Evolutionary conservation across 2,888 invertebrate species (phyloP), one percentile per base, ranked within the genome.

Genomic region (Nomada hirtipes): DNA sequence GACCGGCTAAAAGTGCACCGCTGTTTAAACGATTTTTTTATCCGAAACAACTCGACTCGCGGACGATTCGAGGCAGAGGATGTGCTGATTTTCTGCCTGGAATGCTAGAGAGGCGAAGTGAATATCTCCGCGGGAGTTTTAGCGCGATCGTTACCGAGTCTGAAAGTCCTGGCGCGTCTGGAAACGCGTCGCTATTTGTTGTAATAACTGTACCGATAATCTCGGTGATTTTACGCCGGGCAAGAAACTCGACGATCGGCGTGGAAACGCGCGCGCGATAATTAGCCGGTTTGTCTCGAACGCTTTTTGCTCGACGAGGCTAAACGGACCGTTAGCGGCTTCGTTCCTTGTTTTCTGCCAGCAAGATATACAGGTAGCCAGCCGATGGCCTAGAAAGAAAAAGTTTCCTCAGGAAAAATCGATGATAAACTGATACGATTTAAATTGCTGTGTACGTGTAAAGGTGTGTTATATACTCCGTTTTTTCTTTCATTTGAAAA

Each of bases 21-120:
- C 26, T 69, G 63, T 73, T 84, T 71, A 65, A 79, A 29, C 59
- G 75, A 76, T 85, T 85, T 83, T 81, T 86, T 79, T 86, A 81
- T 81, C 76, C 69, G 61, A 36, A 60, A 55, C 71, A 44, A 26
- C 73, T 82, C 67, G 76, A 61, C 79, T 82, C 77, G 36, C 15
- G 60, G 74, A 36, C 76, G 50, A 59, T 36, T 26, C 44, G 44
- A 74, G 76, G 75, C 53, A 73, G 75, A 52, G 55, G 59, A 60
- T 67, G 50, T 44, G 78, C 61, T 60, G 64, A 76, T 77, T 82
- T 82, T 65, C 71, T 61, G 61, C 36, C 23, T 29, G 59, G 42
- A 44, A 23, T 47, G 52, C 60, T 11, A 15, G 26, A 20, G 15
- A 1, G 44, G 44, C 18, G 47, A 50, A 47, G 29, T 3, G 44